Evolutionary conservation across 2,797 vertebrate species (phyloP).

Genomic region (Muscicapa striata): DNA sequence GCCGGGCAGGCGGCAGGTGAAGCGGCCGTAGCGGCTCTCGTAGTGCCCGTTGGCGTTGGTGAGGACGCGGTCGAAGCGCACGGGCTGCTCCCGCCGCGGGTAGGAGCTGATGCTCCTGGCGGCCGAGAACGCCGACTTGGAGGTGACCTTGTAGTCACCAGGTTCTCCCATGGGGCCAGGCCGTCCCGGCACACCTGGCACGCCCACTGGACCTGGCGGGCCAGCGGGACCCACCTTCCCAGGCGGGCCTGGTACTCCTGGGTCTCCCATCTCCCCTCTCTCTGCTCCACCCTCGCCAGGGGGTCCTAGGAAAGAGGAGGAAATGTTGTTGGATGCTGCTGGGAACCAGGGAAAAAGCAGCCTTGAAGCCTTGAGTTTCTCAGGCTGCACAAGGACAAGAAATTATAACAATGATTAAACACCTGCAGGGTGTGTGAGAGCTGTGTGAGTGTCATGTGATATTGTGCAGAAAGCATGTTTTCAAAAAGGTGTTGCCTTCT

Average conservation of each 20-base stretch:
- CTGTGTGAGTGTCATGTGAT: no score
- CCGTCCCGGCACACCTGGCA: not conserved
- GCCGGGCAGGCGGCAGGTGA: slow-evolving; percentile 73
- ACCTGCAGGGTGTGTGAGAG: no score
- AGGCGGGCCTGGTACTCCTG: slow-evolving; percentile 68
- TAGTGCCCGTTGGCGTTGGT: slow-evolving; percentile 59
- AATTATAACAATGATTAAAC: no score
- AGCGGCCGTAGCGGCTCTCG: slow-evolving; percentile 66
- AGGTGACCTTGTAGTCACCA: slow-evolving; percentile 43
- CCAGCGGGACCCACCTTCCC: slow-evolving; percentile 81
- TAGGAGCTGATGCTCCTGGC: not conserved
- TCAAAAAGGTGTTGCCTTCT: no score
- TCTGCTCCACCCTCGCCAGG: slow-evolving; percentile 56
- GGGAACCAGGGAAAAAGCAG: no score
- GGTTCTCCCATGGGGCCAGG: slow-evolving; percentile 70
- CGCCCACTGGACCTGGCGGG: slow-evolving; percentile 43
- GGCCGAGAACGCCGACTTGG: slow-evolving; percentile 77
- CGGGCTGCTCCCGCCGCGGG: not conserved
- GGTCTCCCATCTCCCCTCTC: slow-evolving; percentile 76
- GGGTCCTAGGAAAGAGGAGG: slow-evolving; percentile 54
- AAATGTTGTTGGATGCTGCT: not conserved
- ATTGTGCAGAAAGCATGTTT: no score
- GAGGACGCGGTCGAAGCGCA: slow-evolving; percentile 74
- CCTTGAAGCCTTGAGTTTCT: no score
- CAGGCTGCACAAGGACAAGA: no score